Evolutionary conservation across 2,113 vertebrate genomes (phyloP).

Genomic region (Hassar affinis): DNA sequence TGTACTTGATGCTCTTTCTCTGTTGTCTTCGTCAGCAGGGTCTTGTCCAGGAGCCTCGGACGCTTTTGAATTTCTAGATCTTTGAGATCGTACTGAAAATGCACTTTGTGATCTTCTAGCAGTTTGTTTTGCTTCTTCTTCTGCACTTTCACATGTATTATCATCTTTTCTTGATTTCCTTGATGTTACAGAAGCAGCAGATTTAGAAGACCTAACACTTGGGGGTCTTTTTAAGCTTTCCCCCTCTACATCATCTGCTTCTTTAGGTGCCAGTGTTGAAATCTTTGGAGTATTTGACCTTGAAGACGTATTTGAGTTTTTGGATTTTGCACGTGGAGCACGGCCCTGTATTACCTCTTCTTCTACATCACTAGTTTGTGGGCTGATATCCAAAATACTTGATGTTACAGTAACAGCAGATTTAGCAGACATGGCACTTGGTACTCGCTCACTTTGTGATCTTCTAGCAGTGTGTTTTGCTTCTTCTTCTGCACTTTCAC

Average conservation of each 20-base stretch:
- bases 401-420: slow-evolving; percentile 46
- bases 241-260: not conserved
- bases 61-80: slow-evolving; percentile 19
- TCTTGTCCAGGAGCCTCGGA: not conserved
- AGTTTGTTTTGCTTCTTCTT: slow-evolving; percentile 7
- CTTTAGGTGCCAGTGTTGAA: slow-evolving; percentile 3
- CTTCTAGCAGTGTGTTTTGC: slow-evolving; percentile 1
- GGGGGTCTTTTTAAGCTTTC: not conserved
- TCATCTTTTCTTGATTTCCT: slow-evolving; percentile 36
- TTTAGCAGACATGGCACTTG: slow-evolving; percentile 39
- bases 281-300: slow-evolving; percentile 19
- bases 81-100: slow-evolving; percentile 50
- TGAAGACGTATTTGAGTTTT: slow-evolving; percentile 26
- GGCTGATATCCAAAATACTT: slow-evolving; percentile 43
- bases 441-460: slow-evolving; percentile 15
- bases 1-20: not conserved
- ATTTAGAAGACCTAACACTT: slow-evolving; percentile 34
- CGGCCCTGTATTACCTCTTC: too few species aligned
- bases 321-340: slow-evolving; percentile 32
- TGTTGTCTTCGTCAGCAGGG: not conserved
- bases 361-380: slow-evolving; percentile 3
- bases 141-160: slow-evolving; percentile 27
- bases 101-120: slow-evolving; percentile 17
- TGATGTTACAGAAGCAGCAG: slow-evolving; percentile 23
- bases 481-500: slow-evolving; percentile 36